phyloP scores from a whole-genome alignment of 2,797 vertebrate species.

The Pantherophis alleghaniensis region DNA sequence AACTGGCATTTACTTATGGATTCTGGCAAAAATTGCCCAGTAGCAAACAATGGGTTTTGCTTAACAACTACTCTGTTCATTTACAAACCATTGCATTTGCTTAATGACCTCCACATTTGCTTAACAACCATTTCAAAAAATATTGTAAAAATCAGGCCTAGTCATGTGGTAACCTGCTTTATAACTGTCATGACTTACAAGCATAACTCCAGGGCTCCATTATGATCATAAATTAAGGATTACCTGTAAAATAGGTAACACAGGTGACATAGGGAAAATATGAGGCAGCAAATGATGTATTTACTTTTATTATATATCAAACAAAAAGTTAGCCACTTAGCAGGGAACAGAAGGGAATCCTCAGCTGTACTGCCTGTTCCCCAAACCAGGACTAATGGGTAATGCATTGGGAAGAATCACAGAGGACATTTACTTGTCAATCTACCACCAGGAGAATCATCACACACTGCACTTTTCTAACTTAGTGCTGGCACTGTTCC shows the following conservation, averaged over 20 bases:
- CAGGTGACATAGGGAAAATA: not conserved
- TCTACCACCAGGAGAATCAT: not conserved
- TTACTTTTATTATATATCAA: not conserved
- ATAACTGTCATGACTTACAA: not conserved
- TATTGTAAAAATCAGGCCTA: not conserved
- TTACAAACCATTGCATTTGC: not conserved
- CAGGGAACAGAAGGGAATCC: not conserved
- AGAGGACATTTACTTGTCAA: not conserved
- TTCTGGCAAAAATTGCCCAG: not conserved
- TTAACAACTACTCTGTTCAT: not conserved
- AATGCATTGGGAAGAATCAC: not conserved
- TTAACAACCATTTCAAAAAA: not conserved
- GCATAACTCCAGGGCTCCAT: fast-evolving
- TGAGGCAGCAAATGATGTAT: not conserved
- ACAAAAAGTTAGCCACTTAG: not conserved
- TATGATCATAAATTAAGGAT: not conserved
- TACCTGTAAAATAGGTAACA: not conserved
- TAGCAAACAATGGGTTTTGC: not conserved
- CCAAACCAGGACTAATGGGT: not conserved
- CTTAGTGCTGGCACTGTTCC: not conserved
- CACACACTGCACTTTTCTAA: not conserved
- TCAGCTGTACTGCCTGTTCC: not conserved
- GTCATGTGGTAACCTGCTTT: not conserved
- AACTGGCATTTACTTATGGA: not conserved
- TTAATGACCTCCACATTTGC: not conserved